These are phyloP conservation scores for Scomber japonicus DNA, from an alignment of 2,113 vertebrate species.

Conservation along the genomic window DNA sequence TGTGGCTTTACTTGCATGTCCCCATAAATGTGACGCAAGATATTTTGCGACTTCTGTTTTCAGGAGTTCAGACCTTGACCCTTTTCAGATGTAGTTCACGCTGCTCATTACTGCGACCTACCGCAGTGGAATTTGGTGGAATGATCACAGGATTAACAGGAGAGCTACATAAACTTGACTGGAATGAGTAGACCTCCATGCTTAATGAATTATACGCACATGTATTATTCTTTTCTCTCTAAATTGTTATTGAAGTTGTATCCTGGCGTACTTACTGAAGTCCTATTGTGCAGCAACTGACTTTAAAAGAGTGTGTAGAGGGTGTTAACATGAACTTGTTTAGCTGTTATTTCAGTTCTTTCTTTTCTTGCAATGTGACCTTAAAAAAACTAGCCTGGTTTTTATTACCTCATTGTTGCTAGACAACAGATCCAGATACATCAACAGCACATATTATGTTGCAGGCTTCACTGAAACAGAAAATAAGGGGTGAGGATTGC, in stretches of 20 bases:
- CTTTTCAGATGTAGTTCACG: neutral
- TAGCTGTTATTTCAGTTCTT: neutral
- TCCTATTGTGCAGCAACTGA: neutral
- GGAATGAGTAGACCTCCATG: too few species aligned
- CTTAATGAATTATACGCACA: neutral
- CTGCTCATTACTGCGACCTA: neutral
- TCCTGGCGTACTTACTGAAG: neutral
- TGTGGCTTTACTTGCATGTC: neutral
- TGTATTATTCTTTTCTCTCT: too few species aligned
- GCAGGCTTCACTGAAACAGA: neutral
- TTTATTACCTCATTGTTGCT: constrained; percentile 52
- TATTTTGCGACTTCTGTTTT: neutral
- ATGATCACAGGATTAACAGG: neutral
- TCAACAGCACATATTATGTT: constrained; percentile 24
- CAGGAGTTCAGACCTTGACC: neutral
- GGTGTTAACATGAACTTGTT: neutral
- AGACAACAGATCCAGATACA: constrained; percentile 43
- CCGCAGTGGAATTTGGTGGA: neutral
- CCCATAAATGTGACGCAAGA: neutral
- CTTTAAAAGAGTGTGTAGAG: neutral
- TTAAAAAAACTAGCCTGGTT: constrained; percentile 52
- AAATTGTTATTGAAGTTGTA: neutral
- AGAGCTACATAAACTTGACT: neutral
- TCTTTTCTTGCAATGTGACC: constrained; percentile 35
- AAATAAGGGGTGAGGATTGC: constrained; percentile 4